Evolutionary conservation across 2,797 vertebrate species (phyloP).

Genomic region (Rhinichthys osculus): DNA sequence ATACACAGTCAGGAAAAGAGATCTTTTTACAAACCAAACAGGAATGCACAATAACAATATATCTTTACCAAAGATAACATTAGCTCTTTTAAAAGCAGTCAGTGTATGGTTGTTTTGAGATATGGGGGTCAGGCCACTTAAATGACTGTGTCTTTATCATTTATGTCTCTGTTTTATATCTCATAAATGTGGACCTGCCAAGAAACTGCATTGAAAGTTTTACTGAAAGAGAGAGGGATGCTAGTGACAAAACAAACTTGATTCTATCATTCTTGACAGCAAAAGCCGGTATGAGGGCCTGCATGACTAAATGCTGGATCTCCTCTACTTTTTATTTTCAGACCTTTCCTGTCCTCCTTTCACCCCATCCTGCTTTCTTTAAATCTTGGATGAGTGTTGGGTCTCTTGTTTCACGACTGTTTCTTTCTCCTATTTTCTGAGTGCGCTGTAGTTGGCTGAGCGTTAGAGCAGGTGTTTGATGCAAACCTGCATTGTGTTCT

Average conservation of each 20-base stretch:
- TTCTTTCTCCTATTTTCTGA: constrained; percentile 11
- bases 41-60: background rate
- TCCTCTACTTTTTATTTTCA: constrained; percentile 32
- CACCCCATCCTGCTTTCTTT: constrained; percentile 9
- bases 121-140: background rate
- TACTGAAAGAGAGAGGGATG: background rate
- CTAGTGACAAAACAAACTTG: background rate
- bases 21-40: background rate
- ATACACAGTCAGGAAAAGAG: background rate
- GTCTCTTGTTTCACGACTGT: constrained; percentile 15
- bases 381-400: constrained; percentile 22
- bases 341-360: constrained; percentile 28
- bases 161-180: constrained; percentile 32
- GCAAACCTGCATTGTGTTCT: background rate
- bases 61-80: background rate
- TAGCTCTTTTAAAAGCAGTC: background rate
- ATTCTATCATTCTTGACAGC: background rate
- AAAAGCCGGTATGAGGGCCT: background rate
- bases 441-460: background rate
- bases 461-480: constrained; percentile 20
- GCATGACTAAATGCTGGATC: constrained; percentile 4
- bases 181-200: background rate
- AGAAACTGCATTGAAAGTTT: background rate
- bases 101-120: background rate
- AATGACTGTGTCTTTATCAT: constrained; percentile 5